A percentile compares a stretch with the other conserved stretches of the same genome.
Evolutionary conservation across 2,113 vertebrate species (phyloP).

Genomic region (Chaetodon trifascialis): DNA sequence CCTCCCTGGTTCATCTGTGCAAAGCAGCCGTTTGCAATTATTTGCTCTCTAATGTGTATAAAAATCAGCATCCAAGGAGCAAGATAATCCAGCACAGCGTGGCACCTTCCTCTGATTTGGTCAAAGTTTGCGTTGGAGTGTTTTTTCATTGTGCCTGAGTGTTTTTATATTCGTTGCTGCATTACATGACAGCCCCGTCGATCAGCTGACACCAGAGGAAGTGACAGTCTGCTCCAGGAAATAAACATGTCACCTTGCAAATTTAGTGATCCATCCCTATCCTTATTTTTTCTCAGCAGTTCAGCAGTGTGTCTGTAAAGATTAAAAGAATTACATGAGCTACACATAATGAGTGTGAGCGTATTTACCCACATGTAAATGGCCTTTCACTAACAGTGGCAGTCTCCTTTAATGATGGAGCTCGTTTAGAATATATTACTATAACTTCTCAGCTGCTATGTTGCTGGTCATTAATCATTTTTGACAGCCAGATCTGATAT

Average conservation of each 20-base stretch:
- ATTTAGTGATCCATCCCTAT: not conserved
- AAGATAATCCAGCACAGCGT: slow-evolving; percentile 4
- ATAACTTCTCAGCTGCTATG: slow-evolving; percentile 30
- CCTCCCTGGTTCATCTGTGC: no score
- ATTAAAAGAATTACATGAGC: not conserved
- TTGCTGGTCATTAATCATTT: slow-evolving; percentile 58
- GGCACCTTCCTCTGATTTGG: slow-evolving; percentile 1
- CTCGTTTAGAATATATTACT: slow-evolving; percentile 24
- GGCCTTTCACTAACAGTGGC: not conserved
- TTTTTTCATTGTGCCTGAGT: not conserved
- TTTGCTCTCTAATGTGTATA: not conserved
- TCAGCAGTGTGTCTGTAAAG: not conserved
- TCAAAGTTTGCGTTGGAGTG: not conserved
- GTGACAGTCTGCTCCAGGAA: not conserved
- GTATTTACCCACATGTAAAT: not conserved
- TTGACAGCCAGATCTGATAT: slow-evolving; percentile 67
- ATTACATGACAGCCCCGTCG: not conserved
- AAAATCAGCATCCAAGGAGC: not conserved
- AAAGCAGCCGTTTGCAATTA: not conserved
- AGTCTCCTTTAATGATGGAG: slow-evolving; percentile 15
- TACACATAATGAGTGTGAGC: not conserved
- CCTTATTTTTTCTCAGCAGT: not conserved
- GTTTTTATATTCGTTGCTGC: not conserved
- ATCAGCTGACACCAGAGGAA: not conserved
- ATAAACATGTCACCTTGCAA: not conserved